phyloP scores from a whole-genome alignment of 2,797 vertebrate species.

The Notamacropus eugenii region DNA sequence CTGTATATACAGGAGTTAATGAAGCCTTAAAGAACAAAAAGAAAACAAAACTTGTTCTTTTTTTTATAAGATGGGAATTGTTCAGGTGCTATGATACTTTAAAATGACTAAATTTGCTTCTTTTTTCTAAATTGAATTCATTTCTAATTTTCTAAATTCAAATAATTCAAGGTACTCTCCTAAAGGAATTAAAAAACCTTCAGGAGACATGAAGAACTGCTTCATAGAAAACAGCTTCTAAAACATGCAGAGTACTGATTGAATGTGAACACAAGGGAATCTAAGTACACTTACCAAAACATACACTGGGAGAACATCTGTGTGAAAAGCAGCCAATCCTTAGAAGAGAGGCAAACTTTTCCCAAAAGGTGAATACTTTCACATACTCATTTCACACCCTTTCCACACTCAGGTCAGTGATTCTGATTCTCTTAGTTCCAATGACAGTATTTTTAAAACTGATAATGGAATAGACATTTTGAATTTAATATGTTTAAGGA shows the following conservation, averaged over 20 bases:
- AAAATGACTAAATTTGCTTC: neutral
- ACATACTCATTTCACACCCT: neutral
- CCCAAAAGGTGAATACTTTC: neutral
- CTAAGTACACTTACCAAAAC: neutral
- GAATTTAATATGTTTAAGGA: neutral
- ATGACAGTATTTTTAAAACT: neutral
- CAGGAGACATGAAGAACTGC: neutral
- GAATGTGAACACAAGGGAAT: neutral
- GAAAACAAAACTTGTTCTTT: slow-evolving; percentile 28
- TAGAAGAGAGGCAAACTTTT: neutral
- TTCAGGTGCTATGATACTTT: neutral
- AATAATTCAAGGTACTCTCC: neutral
- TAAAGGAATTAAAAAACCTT: neutral
- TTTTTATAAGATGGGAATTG: slow-evolving; percentile 16
- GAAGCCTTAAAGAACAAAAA: neutral
- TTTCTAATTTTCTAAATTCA: neutral
- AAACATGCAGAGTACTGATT: neutral
- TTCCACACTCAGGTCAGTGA: neutral
- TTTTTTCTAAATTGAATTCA: neutral
- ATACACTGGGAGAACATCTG: neutral
- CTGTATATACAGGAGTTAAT: neutral
- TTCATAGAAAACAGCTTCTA: neutral
- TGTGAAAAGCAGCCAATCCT: neutral
- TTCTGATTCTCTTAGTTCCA: neutral
- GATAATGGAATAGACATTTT: neutral